Percentiles rank a stretch among this genome's conserved stretches.
Evolutionary conservation across 2,888 invertebrate genomes (phyloP).

Genomic region (Nebria salina): DNA sequence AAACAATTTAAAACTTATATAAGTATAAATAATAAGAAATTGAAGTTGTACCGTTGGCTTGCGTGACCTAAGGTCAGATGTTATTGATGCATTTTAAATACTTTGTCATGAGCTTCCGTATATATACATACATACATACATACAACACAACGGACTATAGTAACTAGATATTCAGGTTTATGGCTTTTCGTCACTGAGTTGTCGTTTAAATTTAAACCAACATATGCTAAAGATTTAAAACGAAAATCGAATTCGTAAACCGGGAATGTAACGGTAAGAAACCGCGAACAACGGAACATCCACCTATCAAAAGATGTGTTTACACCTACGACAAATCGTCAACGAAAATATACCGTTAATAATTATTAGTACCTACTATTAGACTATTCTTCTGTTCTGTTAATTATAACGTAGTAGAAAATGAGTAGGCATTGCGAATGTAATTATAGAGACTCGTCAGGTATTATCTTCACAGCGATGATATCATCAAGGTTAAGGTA

Average conservation of each 20-base stretch:
- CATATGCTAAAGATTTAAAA: too few species aligned
- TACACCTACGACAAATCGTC: constrained; percentile 20
- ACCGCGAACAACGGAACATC: not conserved
- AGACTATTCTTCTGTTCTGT: constrained; percentile 13
- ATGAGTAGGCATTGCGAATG: constrained; percentile 9
- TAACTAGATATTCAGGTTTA: not conserved
- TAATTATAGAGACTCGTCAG: constrained; percentile 35
- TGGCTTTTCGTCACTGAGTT: too few species aligned
- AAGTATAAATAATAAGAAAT: not conserved
- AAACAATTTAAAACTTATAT: not conserved
- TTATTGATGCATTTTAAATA: not conserved
- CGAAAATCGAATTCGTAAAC: not conserved
- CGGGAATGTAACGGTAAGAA: not conserved
- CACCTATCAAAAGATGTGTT: not conserved
- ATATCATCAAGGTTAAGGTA: constrained; percentile 36
- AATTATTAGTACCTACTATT: too few species aligned
- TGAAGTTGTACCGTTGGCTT: not conserved
- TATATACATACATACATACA: not conserved
- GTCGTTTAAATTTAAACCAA: too few species aligned
- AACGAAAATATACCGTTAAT: constrained; percentile 18
- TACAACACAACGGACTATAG: not conserved
- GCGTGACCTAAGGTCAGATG: constrained; percentile 1
- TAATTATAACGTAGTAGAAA: constrained; percentile 26
- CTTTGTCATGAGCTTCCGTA: not conserved
- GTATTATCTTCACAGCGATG: constrained; percentile 2